These are phyloP conservation scores for Propithecus deckenii DNA, from an alignment of 2,797 vertebrate genomes.

Conservation along the genomic window DNA sequence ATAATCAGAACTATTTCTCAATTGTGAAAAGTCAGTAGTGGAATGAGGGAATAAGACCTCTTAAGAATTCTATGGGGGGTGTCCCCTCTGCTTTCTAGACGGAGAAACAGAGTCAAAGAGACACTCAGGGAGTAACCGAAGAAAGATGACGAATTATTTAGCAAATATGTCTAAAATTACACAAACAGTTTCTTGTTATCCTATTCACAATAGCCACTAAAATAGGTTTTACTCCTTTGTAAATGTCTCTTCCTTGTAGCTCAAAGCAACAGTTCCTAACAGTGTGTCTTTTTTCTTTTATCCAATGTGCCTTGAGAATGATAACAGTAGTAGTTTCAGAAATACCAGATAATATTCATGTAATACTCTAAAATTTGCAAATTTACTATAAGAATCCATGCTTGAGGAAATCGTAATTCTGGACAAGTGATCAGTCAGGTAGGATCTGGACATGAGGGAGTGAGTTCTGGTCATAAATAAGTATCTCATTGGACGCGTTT, in stretches of 20 bases:
- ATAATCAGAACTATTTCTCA: neutral
- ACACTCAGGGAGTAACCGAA: neutral
- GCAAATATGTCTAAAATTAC: neutral
- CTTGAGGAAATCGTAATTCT: neutral
- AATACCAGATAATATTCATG: neutral
- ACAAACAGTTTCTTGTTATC: rapidly evolving
- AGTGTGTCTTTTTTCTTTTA: neutral
- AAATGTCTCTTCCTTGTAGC: neutral
- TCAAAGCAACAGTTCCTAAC: neutral
- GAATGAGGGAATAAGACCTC: neutral
- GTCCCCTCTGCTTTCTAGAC: neutral
- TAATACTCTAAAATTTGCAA: neutral
- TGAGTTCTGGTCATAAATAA: neutral
- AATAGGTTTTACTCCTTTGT: neutral
- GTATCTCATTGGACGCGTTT: neutral
- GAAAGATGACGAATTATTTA: neutral
- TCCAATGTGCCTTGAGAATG: neutral
- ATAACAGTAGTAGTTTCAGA: neutral
- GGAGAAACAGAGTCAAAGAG: neutral
- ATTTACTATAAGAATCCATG: neutral
- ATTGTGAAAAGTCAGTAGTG: neutral
- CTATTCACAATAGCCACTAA: neutral
- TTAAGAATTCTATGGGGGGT: neutral
- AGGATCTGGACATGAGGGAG: neutral
- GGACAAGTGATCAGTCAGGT: neutral